A percentile compares a stretch with the other conserved stretches of the same genome.
Evolutionary conservation across 2,113 vertebrate genomes (phyloP).

Genomic region (Ondatra zibethicus): DNA sequence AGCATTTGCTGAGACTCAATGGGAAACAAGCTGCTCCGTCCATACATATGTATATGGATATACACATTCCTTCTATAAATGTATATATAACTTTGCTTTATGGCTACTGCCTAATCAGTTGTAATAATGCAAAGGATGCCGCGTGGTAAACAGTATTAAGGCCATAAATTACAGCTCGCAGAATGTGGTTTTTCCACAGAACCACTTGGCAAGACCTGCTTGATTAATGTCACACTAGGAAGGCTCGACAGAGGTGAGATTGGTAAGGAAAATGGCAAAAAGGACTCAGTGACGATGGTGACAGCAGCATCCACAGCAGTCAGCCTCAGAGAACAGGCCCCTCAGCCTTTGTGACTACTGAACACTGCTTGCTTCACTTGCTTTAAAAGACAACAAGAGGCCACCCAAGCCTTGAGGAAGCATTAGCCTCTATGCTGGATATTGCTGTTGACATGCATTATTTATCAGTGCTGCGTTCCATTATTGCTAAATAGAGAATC

Average conservation of each 20-base stretch:
- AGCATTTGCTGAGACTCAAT: constrained; percentile 55
- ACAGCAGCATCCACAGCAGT: not conserved
- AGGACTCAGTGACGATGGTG: not conserved
- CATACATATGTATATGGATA: too few relatives aligned
- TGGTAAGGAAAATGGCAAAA: not conserved
- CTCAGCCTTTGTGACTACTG: not conserved
- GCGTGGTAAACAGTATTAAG: constrained; percentile 38
- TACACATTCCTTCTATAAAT: not conserved
- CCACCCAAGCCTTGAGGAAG: not conserved
- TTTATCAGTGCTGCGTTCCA: constrained; percentile 26
- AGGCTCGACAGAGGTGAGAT: not conserved
- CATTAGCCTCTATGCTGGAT: not conserved
- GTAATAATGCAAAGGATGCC: constrained; percentile 18
- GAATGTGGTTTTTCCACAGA: constrained; percentile 60
- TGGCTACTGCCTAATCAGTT: constrained; percentile 48
- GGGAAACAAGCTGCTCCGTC: not conserved
- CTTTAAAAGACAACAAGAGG: not conserved
- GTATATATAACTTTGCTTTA: not conserved
- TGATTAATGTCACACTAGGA: constrained; percentile 39
- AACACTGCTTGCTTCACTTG: not conserved
- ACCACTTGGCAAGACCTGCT: constrained; percentile 32
- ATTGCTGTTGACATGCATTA: not conserved
- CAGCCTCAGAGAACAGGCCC: too few relatives aligned
- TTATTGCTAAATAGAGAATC: constrained; percentile 57
- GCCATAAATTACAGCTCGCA: constrained; percentile 65